Conservation (phyloP, 2,113 vertebrate genomes). For the Macroglossus sobrinus region DNA sequence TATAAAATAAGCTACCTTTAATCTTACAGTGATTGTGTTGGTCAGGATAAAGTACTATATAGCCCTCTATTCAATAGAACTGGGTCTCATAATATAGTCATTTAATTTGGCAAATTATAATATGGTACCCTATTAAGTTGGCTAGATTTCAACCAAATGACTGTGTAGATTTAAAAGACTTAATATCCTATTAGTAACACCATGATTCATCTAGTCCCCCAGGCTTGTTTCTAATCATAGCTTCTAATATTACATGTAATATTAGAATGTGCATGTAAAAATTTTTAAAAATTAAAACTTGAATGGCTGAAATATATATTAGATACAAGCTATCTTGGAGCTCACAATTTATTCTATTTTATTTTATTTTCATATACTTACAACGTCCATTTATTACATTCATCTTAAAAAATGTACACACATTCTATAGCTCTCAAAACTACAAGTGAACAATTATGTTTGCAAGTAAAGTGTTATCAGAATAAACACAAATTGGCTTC, state of each 20-base stretch:
- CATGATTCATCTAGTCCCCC: constrained; percentile 63
- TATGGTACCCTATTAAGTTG: constrained; percentile 61
- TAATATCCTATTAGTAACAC: constrained; percentile 66
- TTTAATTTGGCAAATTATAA: constrained; percentile 62
- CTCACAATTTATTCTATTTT: constrained; percentile 47
- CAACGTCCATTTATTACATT: constrained; percentile 37
- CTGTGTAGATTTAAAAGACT: constrained; percentile 66
- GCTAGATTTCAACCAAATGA: constrained; percentile 67
- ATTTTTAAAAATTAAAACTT: constrained; percentile 55
- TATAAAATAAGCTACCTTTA: constrained; percentile 24
- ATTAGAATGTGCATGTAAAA: constrained; percentile 65
- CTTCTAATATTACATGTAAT: constrained; percentile 56
- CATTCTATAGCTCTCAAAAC: not conserved
- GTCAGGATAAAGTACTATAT: not conserved
- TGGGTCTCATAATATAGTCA: constrained; percentile 1
- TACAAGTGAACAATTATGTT: constrained; percentile 33
- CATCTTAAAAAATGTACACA: constrained; percentile 15
- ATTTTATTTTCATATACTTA: not conserved
- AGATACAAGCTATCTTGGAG: constrained; percentile 32
- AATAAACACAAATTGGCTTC: constrained; percentile 34
- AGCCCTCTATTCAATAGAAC: constrained; percentile 13
- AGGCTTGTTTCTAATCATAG: constrained; percentile 68
- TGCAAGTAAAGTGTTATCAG: not conserved
- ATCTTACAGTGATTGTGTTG: not conserved
- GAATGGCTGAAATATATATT: constrained; percentile 28